A percentile compares a stretch with the other conserved stretches of the same genome.
Evolutionary conservation across 1,140 invertebrate species (phyloP).

Genomic region (Ridgeia piscesae): DNA sequence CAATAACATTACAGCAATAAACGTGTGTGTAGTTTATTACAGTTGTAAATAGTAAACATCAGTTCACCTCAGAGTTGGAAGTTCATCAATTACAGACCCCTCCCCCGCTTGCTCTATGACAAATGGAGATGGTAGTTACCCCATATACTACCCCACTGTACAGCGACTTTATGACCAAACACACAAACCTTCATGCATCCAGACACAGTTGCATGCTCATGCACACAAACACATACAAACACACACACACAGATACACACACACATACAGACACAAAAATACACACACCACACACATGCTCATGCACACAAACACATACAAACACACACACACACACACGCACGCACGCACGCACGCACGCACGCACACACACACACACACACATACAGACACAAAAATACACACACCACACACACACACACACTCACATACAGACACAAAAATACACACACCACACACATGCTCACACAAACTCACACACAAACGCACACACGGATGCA

Average conservation of each 20-base stretch:
- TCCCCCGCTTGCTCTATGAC: not conserved
- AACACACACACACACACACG: no score
- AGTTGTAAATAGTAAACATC: not conserved
- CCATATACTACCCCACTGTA: no score
- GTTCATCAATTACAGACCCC: not conserved
- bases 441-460: no score
- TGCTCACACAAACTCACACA: not conserved
- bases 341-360: constrained; percentile 8
- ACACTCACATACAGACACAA: constrained; percentile 1
- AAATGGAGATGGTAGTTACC: no score
- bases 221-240: no score
- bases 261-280: no score
- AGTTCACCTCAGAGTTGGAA: not conserved
- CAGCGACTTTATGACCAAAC: no score
- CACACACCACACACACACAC: constrained; percentile 24
- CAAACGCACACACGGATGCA: not conserved
- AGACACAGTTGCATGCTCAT: no score
- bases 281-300: constrained; percentile 15
- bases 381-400: constrained; percentile 20
- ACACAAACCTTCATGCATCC: no score
- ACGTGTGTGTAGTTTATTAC: not conserved
- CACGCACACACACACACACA: constrained; percentile 28
- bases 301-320: not conserved
- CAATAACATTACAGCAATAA: not conserved
- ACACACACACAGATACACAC: no score